These are phyloP conservation scores for Sanderia malayensis DNA, from an alignment of 30 jellyfish, hydroid and myxozoan genomes.

Conservation along the genomic window DNA sequence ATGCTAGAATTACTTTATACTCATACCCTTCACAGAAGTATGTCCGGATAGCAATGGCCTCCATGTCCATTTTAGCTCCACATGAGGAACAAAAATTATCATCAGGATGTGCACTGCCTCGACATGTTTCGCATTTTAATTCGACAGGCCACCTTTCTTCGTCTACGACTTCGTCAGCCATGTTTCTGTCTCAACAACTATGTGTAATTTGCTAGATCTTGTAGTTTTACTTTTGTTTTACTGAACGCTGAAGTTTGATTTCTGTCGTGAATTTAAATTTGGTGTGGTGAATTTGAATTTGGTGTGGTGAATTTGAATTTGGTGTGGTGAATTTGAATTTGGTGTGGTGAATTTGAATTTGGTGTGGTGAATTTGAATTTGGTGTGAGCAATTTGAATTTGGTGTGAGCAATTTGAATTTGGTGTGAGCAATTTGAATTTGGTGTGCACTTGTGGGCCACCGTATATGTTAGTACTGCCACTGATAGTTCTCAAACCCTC, in stretches of 20 bases:
- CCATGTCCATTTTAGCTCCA: neutral
- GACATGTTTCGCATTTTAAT: neutral
- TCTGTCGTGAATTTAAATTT: neutral
- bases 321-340: too few relatives aligned
- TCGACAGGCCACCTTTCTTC: neutral
- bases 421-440: neutral
- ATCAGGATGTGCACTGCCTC: neutral
- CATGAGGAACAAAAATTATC: neutral
- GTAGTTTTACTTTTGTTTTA: too few relatives aligned
- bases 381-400: too few relatives aligned
- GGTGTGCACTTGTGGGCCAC: slow-evolving; percentile 21
- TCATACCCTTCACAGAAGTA: neutral
- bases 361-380: too few relatives aligned
- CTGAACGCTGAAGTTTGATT: neutral
- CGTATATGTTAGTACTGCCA: too few relatives aligned
- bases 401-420: too few relatives aligned
- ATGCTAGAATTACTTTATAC: neutral
- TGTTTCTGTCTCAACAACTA: neutral
- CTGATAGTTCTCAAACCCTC: too few relatives aligned
- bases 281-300: neutral
- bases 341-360: too few relatives aligned
- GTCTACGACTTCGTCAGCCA: neutral
- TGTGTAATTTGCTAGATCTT: neutral
- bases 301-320: neutral
- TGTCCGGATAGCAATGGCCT: neutral